Evolutionary conservation across 1,140 invertebrate genomes (phyloP).

Genomic region (Lethocerus indicus): DNA sequence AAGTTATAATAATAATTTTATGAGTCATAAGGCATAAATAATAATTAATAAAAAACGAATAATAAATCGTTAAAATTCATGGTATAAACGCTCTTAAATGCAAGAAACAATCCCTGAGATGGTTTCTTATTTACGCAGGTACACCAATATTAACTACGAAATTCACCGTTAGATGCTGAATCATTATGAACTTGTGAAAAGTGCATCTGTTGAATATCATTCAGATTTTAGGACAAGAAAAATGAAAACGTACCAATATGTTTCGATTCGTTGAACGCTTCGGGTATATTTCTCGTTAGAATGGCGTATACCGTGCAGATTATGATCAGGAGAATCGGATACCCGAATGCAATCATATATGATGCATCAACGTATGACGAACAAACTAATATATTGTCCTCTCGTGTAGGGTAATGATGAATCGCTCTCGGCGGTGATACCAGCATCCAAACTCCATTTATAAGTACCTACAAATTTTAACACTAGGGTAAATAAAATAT

Average conservation of each 20-base stretch:
- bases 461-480: constrained; percentile 46
- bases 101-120: too few species aligned
- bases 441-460: constrained; percentile 73
- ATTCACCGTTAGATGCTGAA: too few species aligned
- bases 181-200: too few species aligned
- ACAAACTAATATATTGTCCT: constrained; percentile 78
- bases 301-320: constrained; percentile 57
- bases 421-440: constrained; percentile 71
- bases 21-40: neutral
- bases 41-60: neutral
- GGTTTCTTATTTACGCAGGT: too few species aligned
- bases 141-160: too few species aligned
- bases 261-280: constrained; percentile 55
- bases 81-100: too few species aligned
- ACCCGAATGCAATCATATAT: constrained; percentile 50
- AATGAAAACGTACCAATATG: constrained; percentile 29
- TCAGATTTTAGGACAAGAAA: too few species aligned
- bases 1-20: neutral
- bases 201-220: too few species aligned
- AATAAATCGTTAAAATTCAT: neutral
- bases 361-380: constrained; percentile 69
- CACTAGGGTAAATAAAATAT: too few species aligned
- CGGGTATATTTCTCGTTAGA: constrained; percentile 53
- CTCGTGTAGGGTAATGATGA: constrained; percentile 69
- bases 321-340: constrained; percentile 54